These are phyloP conservation scores for Bombus difficillimus DNA, from an alignment of 1,140 invertebrate species.

Conservation along the genomic window DNA sequence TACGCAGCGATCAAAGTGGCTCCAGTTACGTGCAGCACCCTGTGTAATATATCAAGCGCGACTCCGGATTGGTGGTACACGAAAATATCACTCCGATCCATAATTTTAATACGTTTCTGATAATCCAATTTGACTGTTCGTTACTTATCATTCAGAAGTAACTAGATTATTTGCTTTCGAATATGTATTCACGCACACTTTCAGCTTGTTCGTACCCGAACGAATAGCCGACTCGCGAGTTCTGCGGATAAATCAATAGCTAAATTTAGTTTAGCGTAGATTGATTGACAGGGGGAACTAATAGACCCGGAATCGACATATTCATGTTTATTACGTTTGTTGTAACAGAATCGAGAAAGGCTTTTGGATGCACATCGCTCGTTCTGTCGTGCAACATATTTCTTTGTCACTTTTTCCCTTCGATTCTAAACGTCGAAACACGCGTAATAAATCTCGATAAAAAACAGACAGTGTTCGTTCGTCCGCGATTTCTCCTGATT, in stretches of 20 bases:
- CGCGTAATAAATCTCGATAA: too few species aligned
- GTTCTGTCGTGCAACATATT: neutral
- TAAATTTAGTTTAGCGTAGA: neutral
- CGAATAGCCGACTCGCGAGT: neutral
- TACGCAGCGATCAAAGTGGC: accelerated
- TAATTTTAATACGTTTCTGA: neutral
- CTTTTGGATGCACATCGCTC: too few species aligned
- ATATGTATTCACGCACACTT: neutral
- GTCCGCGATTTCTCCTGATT: too few species aligned
- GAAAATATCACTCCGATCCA: neutral
- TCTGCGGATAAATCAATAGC: neutral
- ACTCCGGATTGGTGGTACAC: accelerated
- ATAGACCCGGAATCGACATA: neutral
- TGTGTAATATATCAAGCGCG: neutral
- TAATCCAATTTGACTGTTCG: neutral
- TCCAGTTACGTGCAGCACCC: too few species aligned
- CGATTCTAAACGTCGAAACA: too few species aligned
- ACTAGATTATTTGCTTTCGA: neutral
- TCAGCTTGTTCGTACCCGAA: neutral
- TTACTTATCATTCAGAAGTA: neutral
- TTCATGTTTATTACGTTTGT: neutral
- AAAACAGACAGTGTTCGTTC: too few species aligned
- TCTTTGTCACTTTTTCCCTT: too few species aligned
- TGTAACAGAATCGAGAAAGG: too few species aligned
- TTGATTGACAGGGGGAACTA: neutral